These are phyloP conservation scores for Amaurobius ferox DNA, from an alignment of 2,888 invertebrate genomes.

Conservation along the genomic window DNA sequence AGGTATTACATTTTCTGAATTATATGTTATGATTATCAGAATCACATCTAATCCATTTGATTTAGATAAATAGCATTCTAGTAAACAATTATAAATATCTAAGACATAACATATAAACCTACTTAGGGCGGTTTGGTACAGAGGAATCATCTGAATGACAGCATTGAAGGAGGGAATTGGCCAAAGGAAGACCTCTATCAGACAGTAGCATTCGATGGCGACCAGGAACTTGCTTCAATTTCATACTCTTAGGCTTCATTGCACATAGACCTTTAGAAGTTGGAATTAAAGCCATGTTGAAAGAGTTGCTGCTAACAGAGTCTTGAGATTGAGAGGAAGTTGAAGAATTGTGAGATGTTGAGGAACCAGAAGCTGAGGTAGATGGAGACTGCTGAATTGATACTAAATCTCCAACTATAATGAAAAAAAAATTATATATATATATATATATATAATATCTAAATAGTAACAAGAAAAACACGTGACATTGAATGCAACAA, in stretches of 20 bases:
- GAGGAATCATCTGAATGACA: constrained; percentile 28
- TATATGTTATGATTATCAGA: too few species aligned
- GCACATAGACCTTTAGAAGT: constrained; percentile 61
- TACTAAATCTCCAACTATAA: not conserved
- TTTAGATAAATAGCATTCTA: too few species aligned
- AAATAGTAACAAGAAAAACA: too few species aligned
- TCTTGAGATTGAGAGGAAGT: not conserved
- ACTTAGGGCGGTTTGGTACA: too few species aligned
- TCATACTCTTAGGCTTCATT: constrained; percentile 54
- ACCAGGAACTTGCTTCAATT: constrained; percentile 65
- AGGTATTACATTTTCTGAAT: too few species aligned
- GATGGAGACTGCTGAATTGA: constrained; percentile 17
- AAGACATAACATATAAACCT: too few species aligned
- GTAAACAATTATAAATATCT: too few species aligned
- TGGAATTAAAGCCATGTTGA: constrained; percentile 66
- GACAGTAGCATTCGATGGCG: constrained; percentile 55
- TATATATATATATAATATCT: too few species aligned
- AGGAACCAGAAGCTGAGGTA: constrained; percentile 9
- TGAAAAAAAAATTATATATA: not conserved
- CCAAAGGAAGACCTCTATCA: constrained; percentile 60
- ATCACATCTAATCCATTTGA: too few species aligned
- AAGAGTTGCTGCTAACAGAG: constrained; percentile 28
- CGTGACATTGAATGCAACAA: too few species aligned
- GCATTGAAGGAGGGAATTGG: constrained; percentile 7
- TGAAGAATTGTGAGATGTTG: not conserved